Evolutionary conservation across 2,888 invertebrate species (phyloP), one percentile per base, ranked within the genome.

Genomic region (Hydriomena furcata): DNA sequence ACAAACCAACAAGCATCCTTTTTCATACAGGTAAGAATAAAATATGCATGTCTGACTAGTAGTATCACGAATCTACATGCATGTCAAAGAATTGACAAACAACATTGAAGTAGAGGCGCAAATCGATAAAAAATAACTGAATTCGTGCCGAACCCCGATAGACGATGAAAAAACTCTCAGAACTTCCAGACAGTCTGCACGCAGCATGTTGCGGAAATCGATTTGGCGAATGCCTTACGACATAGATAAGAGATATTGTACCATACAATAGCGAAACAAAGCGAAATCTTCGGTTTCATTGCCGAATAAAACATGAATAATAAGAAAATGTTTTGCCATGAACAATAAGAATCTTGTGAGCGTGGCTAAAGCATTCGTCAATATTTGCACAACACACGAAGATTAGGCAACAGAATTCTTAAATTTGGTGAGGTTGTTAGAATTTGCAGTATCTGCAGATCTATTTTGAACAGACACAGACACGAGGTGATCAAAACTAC

Each of bases 151-250:
- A 24, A 7, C 12, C 28, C 11, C 12, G 20, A 8, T 21, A 40
- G 28, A 40, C 30, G 20, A 28, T 8, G 23, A 31, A 35, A 12
- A 35, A 11, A 35, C 7, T 21, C 10, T n/a, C n/a, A n/a, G n/a
- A n/a, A 8, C 7, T 10, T 2, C 7, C 35, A 34, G 34, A 34
- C 35, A 35, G 11, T 10, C 27, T 3, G 8, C 27, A 13, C 4
- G 20, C 17, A 40, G 27, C 30, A 7, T 27, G 10, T 44, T 44
- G 27, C 43, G 27, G 35, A 28, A 28, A 44, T 44, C 43, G 43
- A 44, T 44, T 27, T 21, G 7, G 17, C 25, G 7, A 11, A 10
- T 5, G 34, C 12, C 28, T 27, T 11, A 25, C 17, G 7, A 17
- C 17, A 34, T 17, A 17, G n/a, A 25, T 24, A 17, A 13, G 30